A percentile compares a stretch with the other conserved stretches of the same genome.
Conservation (phyloP, 2,797 vertebrate species). For the Orientallactaga sibirica region DNA sequence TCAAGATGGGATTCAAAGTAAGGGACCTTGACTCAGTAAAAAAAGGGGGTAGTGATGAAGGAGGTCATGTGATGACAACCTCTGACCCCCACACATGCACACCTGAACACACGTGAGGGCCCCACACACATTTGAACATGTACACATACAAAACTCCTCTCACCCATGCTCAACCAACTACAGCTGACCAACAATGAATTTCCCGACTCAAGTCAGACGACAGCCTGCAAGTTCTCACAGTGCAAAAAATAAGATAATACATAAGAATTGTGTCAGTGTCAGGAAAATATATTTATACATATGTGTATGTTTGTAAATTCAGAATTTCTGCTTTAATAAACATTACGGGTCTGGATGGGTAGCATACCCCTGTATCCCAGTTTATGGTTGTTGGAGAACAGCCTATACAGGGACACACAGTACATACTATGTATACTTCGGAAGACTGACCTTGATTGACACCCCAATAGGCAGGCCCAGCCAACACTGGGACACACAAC, state of each 20-base stretch:
- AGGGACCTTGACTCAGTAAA: no score
- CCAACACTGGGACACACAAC: neutral
- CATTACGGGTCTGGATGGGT: neutral
- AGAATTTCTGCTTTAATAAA: constrained; percentile 47
- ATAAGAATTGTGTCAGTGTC: neutral
- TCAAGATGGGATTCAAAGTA: no score
- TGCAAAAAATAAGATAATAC: constrained; percentile 30
- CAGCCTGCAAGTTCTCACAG: neutral
- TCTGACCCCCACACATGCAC: no score
- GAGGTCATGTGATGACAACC: no score
- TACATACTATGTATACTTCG: neutral
- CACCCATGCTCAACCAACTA: neutral
- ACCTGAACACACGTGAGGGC: no score
- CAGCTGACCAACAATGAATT: neutral
- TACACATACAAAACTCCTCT: no score
- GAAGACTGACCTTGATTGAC: constrained; percentile 24
- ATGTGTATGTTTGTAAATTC: neutral
- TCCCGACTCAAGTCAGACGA: constrained; percentile 18
- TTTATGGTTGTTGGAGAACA: neutral
- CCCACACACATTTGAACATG: no score
- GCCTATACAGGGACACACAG: neutral
- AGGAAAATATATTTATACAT: constrained; percentile 30
- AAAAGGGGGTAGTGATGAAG: no score
- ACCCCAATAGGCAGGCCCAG: neutral
- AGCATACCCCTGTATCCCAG: neutral